phyloP scores from a whole-genome alignment of 2,888 invertebrate genomes.

The Ennomos erosarius region DNA sequence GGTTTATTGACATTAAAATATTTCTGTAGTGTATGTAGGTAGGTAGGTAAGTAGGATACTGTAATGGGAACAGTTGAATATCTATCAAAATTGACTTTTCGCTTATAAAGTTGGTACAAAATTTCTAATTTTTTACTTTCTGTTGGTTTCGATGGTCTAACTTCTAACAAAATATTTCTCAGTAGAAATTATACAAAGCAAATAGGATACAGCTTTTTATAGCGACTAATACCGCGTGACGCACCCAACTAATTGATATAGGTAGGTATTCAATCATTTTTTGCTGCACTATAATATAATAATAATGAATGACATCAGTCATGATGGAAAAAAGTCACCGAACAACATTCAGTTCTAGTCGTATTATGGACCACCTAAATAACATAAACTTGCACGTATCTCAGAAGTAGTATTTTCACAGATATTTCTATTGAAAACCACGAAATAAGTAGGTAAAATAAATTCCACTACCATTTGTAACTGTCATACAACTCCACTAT shows the following conservation, averaged over 20 bases:
- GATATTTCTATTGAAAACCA: slow-evolving; percentile 33
- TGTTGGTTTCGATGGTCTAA: no score
- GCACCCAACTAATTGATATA: slow-evolving; percentile 12
- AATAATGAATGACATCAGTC: slow-evolving; percentile 17
- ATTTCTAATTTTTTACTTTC: no score
- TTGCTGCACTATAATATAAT: slow-evolving; percentile 2
- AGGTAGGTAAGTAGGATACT: no score
- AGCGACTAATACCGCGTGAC: neutral
- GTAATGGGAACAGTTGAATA: no score
- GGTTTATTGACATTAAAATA: no score
- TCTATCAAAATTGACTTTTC: no score
- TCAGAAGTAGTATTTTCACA: neutral
- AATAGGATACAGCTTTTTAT: no score
- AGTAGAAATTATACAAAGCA: no score
- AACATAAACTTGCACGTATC: slow-evolving; percentile 20
- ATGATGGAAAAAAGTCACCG: slow-evolving; percentile 4
- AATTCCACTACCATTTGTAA: slow-evolving; percentile 35
- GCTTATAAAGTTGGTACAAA: no score
- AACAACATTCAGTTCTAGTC: slow-evolving; percentile 8
- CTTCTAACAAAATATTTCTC: no score
- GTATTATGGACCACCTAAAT: slow-evolving; percentile 29
- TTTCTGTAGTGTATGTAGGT: no score
- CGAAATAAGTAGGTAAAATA: slow-evolving; percentile 17
- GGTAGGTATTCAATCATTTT: slow-evolving; percentile 7
- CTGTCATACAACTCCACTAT: slow-evolving; percentile 29